phyloP scores from a whole-genome alignment of 2,113 vertebrate genomes.

The Lagopus leucura region DNA sequence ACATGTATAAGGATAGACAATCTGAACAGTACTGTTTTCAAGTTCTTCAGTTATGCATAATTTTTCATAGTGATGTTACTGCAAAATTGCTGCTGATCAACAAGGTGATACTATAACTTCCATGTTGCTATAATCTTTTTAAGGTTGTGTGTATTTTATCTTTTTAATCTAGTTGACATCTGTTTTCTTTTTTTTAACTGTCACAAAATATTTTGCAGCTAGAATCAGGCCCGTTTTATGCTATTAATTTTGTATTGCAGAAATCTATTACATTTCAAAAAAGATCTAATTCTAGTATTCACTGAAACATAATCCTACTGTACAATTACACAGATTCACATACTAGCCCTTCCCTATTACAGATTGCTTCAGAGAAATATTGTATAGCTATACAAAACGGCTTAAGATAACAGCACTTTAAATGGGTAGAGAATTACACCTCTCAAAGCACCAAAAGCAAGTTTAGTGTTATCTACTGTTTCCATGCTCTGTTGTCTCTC shows the following conservation, averaged over 20 bases:
- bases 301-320: background rate
- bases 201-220: background rate
- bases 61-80: background rate
- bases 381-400: background rate
- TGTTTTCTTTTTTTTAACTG: background rate
- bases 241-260: background rate
- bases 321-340: background rate
- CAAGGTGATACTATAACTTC: background rate
- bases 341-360: background rate
- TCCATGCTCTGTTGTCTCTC: background rate
- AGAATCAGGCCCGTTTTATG: background rate
- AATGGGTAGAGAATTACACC: background rate
- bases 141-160: background rate
- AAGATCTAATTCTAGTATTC: background rate
- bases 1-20: background rate
- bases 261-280: background rate
- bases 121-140: background rate
- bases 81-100: background rate
- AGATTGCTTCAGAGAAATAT: background rate
- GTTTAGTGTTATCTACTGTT: background rate
- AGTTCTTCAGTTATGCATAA: background rate
- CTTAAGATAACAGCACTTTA: background rate
- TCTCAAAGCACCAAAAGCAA: constrained; percentile 21
- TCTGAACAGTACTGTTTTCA: background rate
- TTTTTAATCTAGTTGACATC: background rate